Evolutionary conservation across 2,113 vertebrate species (phyloP).

Genomic region (Artemisiospiza belli): DNA sequence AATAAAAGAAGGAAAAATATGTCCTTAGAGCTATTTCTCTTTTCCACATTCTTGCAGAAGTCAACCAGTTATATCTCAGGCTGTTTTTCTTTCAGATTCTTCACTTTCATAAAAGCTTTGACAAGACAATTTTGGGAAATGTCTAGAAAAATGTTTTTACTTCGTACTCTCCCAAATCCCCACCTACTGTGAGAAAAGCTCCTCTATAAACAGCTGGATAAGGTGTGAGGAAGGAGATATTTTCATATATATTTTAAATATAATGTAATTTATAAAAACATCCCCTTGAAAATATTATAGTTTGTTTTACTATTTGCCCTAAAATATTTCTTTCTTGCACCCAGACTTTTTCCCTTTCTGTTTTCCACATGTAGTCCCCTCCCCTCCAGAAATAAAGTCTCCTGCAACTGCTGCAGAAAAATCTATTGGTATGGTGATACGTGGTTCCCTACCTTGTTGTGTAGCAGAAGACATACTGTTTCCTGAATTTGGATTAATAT

Average conservation of each 20-base stretch:
- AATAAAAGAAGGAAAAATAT: background rate
- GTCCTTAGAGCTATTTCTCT: background rate
- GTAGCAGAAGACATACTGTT: too few relatives aligned
- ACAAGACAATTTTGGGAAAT: background rate
- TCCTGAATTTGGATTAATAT: too few relatives aligned
- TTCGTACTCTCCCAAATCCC: background rate
- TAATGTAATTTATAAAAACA: background rate
- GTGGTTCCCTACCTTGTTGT: too few relatives aligned
- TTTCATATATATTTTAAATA: background rate
- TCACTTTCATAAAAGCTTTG: background rate
- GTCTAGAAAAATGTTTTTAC: background rate
- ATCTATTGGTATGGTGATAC: too few relatives aligned
- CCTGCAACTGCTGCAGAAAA: too few relatives aligned
- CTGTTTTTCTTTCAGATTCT: background rate
- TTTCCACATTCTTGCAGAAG: background rate
- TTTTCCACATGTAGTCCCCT: background rate
- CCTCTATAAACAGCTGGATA: background rate
- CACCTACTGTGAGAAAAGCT: background rate
- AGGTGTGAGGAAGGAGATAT: background rate
- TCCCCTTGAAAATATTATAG: background rate
- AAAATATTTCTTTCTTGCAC: background rate
- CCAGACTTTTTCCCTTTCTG: background rate
- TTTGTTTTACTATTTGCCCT: background rate
- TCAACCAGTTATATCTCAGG: background rate
- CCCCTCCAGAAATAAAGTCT: too few relatives aligned